These are phyloP conservation scores for Zaprionus obscuricornis DNA, from an alignment of 2,888 invertebrate genomes.

Conservation along the genomic window DNA sequence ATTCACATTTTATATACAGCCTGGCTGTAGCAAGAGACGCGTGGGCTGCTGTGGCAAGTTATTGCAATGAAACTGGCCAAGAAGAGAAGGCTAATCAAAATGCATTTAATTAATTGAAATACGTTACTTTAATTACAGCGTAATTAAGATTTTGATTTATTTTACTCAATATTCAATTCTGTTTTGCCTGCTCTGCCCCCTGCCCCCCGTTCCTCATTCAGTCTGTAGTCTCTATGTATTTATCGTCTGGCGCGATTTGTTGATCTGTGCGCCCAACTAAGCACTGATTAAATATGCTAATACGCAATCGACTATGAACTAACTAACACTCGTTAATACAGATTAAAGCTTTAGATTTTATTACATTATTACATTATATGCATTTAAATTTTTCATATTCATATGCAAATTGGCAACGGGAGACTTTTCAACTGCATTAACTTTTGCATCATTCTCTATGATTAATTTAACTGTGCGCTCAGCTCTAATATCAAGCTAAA, in stretches of 20 bases:
- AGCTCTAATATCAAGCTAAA: too few relatives aligned
- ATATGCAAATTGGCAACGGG: too few relatives aligned
- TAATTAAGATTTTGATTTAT: slow-evolving; percentile 78
- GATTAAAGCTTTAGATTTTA: too few relatives aligned
- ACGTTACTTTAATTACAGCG: slow-evolving; percentile 72
- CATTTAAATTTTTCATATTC: too few relatives aligned
- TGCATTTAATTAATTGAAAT: slow-evolving; percentile 78
- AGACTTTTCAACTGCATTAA: slow-evolving; percentile 6
- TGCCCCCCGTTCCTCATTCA: too few relatives aligned
- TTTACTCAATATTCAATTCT: slow-evolving; percentile 19
- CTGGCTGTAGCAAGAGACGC: slow-evolving; percentile 32
- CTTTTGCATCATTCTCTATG: slow-evolving; percentile 18
- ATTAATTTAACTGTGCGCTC: not conserved
- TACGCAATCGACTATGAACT: too few relatives aligned
- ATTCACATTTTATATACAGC: slow-evolving; percentile 4
- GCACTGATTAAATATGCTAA: too few relatives aligned
- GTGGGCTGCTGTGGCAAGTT: slow-evolving; percentile 34
- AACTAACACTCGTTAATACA: too few relatives aligned
- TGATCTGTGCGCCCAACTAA: too few relatives aligned
- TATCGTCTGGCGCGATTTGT: too few relatives aligned
- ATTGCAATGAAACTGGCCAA: not conserved
- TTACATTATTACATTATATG: too few relatives aligned
- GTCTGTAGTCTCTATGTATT: too few relatives aligned
- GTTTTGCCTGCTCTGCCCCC: not conserved
- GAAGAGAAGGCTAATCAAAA: slow-evolving; percentile 49